These are phyloP conservation scores for Meda fulgida DNA, from an alignment of 2,797 vertebrate species.

Conservation along the genomic window DNA sequence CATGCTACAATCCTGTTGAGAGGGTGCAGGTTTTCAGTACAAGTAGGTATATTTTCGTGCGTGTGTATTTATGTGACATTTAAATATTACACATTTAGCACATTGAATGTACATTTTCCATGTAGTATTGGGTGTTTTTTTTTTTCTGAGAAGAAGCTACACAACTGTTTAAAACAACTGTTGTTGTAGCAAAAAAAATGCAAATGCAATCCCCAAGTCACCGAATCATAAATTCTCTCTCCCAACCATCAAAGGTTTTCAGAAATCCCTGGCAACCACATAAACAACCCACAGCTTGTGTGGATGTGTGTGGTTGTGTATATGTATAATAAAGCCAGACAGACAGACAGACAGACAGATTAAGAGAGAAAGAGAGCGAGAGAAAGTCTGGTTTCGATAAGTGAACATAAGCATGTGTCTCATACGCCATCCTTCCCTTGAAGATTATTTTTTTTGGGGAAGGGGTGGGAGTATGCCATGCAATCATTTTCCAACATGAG, in stretches of 20 bases:
- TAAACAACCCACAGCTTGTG: conserved; percentile 37
- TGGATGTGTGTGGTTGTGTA: conserved; percentile 23
- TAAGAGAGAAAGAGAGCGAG: neutral
- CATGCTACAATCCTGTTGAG: conserved; percentile 8
- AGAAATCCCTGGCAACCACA: conserved; percentile 40
- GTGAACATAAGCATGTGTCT: conserved; percentile 40
- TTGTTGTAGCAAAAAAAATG: conserved; percentile 4
- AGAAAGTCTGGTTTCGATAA: conserved; percentile 41
- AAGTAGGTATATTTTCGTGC: neutral
- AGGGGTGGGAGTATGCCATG: conserved; percentile 12
- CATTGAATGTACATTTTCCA: neutral
- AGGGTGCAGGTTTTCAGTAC: neutral
- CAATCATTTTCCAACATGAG: conserved; percentile 48
- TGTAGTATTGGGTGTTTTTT: neutral
- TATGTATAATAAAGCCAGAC: conserved; percentile 7
- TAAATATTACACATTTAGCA: neutral
- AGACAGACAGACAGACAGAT: neutral
- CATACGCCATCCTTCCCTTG: conserved; percentile 35
- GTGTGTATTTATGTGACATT: conserved; percentile 5
- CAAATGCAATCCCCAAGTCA: conserved; percentile 40
- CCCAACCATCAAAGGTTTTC: conserved; percentile 27
- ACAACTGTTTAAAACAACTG: conserved; percentile 20
- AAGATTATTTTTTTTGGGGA: conserved; percentile 43
- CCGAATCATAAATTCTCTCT: conserved; percentile 41
- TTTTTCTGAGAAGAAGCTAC: neutral